These are phyloP conservation scores for Tiphia femorata DNA, from an alignment of 2,888 invertebrate genomes.

Conservation along the genomic window DNA sequence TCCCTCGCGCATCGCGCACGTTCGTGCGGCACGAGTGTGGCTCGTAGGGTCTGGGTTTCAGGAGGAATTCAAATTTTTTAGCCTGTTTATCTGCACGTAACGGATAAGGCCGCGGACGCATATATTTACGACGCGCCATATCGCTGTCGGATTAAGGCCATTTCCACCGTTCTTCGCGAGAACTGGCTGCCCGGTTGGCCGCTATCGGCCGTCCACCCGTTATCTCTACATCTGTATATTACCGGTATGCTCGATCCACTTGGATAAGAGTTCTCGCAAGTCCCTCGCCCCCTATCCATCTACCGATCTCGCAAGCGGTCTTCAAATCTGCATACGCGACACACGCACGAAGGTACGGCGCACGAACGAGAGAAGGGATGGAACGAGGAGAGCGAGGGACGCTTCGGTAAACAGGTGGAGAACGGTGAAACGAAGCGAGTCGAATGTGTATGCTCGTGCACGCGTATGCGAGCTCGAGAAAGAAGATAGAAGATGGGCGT, in stretches of 20 bases:
- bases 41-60: too few relatives aligned
- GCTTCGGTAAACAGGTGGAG: background rate
- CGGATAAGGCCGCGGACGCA: background rate
- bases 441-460: too few relatives aligned
- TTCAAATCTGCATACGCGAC: background rate
- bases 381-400: background rate
- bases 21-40: too few relatives aligned
- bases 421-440: background rate
- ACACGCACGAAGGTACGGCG: too few relatives aligned
- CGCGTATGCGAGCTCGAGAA: background rate
- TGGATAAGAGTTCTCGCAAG: background rate
- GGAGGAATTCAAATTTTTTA: background rate
- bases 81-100: background rate
- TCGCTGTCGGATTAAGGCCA: background rate
- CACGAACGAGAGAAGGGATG: too few relatives aligned
- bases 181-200: background rate
- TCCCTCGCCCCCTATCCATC: background rate
- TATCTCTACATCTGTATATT: too few relatives aligned
- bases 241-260: background rate
- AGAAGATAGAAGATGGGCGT: background rate
- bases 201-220: too few relatives aligned
- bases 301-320: background rate
- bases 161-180: background rate
- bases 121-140: background rate
- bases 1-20: too few relatives aligned